These are phyloP conservation scores for Meta bourneti DNA, from an alignment of 2,888 invertebrate species.

Conservation along the genomic window DNA sequence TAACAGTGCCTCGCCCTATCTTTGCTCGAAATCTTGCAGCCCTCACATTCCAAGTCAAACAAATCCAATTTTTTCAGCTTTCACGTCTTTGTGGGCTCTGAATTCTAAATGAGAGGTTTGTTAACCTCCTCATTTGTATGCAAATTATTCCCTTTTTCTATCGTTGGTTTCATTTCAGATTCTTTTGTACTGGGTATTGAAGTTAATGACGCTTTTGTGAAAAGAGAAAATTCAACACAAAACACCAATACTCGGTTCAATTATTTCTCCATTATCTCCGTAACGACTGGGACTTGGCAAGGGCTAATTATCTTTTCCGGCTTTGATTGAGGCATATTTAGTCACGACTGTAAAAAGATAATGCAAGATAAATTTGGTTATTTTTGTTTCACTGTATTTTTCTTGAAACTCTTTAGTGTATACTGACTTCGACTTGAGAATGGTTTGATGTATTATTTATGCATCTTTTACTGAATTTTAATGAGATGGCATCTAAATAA, in stretches of 20 bases:
- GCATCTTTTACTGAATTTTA: conserved; percentile 8
- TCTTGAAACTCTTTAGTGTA: conserved; percentile 2
- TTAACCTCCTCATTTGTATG: conserved; percentile 66
- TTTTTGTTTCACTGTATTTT: background rate
- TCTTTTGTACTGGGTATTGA: conserved; percentile 50
- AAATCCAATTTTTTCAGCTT: conserved; percentile 42
- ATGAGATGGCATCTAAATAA: background rate
- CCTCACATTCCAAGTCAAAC: conserved; percentile 51
- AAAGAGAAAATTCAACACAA: conserved; percentile 16
- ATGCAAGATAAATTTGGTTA: background rate
- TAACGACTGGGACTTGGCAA: conserved; percentile 18
- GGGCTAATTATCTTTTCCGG: conserved; percentile 51
- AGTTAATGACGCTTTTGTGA: conserved; percentile 39
- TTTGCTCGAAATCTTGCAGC: conserved; percentile 3
- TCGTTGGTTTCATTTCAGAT: conserved; percentile 41
- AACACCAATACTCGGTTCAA: conserved; percentile 46
- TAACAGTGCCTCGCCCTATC: conserved; percentile 20
- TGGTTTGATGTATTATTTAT: background rate
- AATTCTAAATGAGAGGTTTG: conserved; percentile 46
- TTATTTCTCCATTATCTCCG: conserved; percentile 52
- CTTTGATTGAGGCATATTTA: conserved; percentile 19
- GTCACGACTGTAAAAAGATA: conserved; percentile 16
- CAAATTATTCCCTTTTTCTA: conserved; percentile 56
- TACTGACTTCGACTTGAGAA: background rate
- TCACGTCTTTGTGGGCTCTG: conserved; percentile 35